phyloP scores from a whole-genome alignment of 2,888 invertebrate species.

The Nomada ruficornis region DNA sequence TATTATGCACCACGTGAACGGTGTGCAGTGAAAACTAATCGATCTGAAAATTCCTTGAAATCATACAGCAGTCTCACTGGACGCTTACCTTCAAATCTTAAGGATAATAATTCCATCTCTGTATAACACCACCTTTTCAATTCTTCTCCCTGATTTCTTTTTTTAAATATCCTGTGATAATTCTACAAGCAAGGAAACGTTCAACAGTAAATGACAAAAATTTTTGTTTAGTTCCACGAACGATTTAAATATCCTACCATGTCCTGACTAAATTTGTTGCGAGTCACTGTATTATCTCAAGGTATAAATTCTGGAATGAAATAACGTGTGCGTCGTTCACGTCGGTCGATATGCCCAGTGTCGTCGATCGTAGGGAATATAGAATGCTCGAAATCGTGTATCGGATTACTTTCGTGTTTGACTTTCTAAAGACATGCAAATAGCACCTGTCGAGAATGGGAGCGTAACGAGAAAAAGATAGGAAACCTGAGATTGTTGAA shows the following conservation, averaged over 20 bases:
- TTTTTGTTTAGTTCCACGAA: background rate
- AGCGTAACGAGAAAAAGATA: conserved; percentile 53
- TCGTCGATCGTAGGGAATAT: background rate
- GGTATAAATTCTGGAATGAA: background rate
- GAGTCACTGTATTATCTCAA: background rate
- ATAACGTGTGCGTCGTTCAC: conserved; percentile 8
- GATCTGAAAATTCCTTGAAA: too few relatives aligned
- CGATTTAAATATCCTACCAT: background rate
- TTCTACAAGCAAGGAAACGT: too few relatives aligned
- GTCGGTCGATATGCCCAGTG: conserved; percentile 18
- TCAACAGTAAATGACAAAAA: too few relatives aligned
- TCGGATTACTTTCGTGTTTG: conserved; percentile 47
- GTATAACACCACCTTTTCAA: too few relatives aligned
- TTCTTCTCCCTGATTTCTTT: too few relatives aligned
- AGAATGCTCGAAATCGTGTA: background rate
- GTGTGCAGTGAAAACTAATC: background rate
- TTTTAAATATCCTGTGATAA: too few relatives aligned
- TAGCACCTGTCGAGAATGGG: conserved; percentile 43
- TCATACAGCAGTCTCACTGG: too few relatives aligned
- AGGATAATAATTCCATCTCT: background rate
- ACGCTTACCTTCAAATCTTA: too few relatives aligned
- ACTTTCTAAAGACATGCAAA: conserved; percentile 44
- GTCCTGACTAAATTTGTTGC: too few relatives aligned
- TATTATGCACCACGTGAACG: conserved; percentile 5
- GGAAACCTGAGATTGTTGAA: conserved; percentile 6